phyloP scores from a whole-genome alignment of 2,797 vertebrate species.

The Scyliorhinus canicula region DNA sequence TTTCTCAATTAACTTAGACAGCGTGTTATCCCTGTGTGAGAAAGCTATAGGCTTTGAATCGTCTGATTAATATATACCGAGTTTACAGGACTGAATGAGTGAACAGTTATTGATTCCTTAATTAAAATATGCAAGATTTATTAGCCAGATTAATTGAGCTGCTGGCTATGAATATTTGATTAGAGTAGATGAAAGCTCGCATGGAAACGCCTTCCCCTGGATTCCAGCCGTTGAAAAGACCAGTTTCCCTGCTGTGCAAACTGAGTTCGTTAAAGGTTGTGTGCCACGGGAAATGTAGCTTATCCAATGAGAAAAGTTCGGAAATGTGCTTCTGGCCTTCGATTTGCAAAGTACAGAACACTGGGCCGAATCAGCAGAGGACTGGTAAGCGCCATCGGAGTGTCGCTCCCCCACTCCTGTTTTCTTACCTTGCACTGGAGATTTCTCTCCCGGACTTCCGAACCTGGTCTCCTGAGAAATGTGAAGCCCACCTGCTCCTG shows the following conservation, averaged over 20 bases:
- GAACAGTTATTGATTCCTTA: neutral
- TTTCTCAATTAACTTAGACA: neutral
- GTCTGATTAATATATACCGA: neutral
- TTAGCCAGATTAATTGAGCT: constrained; percentile 8
- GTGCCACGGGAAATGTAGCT: neutral
- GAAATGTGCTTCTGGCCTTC: neutral
- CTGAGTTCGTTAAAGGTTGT: neutral
- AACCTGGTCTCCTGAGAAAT: too few relatives aligned
- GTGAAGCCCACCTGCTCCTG: too few relatives aligned
- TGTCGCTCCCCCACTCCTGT: too few relatives aligned
- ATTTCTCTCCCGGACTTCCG: too few relatives aligned
- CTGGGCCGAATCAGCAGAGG: too few relatives aligned
- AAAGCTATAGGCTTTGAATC: neutral
- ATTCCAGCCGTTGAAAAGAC: neutral
- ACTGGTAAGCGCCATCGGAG: too few relatives aligned
- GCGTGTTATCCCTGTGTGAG: neutral
- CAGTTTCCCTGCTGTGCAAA: neutral
- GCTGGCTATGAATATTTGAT: neutral
- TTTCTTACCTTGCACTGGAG: too few relatives aligned
- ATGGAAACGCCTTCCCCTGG: neutral
- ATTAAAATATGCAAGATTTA: constrained; percentile 27
- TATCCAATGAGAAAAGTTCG: neutral
- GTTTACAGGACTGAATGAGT: neutral
- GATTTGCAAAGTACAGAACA: neutral
- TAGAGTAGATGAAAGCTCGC: neutral